Base-by-base conservation (phyloP, 2,888 invertebrate species). In the Limnephilus rhombicus region DNA sequence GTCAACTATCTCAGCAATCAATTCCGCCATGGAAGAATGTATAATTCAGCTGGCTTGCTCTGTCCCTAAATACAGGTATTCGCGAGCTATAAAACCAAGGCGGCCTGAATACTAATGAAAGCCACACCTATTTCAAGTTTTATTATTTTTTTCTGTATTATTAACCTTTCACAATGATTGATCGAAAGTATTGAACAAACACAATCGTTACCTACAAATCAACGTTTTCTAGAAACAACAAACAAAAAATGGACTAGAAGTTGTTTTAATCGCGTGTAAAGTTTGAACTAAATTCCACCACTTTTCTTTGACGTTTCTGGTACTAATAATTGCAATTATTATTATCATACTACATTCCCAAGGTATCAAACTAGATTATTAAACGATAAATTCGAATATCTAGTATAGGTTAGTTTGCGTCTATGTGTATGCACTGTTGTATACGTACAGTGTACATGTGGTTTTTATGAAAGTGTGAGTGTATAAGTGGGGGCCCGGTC, bases 401-500 rank as follows among this genome's bases (percentile, higher is more conserved):
- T 68, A 37, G 24, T 45, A n/a, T n/a, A 68, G 24, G 24, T 24
- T 68, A 45, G 45, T n/a, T 37, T 45, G 29, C 12, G 49, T 11
- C 4, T 29, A n/a, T 45, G 2, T 86, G 49, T 85, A 13, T 85
- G 49, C n/a, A 31, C n/a, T 53, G 68, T 86, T 31, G n/a, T 45
- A 41, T n/a, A 41, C n/a, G 85, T 31, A 41, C 41, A 37, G 15
- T 87, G 15, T 87, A 53, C 31, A 18, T 31, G 87, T 87, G 29
- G 49, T 86, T 86, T 13, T 45, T 45, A 31, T 80, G n/a, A 15
- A 29, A 37, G 80, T 34, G 12, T 89, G 88, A 34, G 88, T 89
- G 88, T 24, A 41, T 89, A 87, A 68, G 49, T 68, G 29, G 68
- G n/a, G 88, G 68, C 88, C 88, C 88, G 88, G 88, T 89, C 88